These are phyloP conservation scores for Ptilonorhynchus violaceus DNA, from an alignment of 2,113 vertebrate species.

Conservation along the genomic window DNA sequence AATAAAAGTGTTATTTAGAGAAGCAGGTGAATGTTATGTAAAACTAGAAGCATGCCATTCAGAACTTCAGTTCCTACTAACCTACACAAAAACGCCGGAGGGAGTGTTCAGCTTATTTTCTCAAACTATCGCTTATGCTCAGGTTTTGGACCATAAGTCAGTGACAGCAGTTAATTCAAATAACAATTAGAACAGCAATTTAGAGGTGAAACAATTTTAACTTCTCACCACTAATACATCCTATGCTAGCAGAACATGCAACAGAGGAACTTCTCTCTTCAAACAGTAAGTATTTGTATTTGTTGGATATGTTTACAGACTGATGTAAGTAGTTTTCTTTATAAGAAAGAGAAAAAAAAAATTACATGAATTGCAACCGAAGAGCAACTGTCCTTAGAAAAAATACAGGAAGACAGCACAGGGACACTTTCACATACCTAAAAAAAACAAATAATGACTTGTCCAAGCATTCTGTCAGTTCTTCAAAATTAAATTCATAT, in stretches of 20 bases:
- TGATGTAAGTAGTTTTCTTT: background rate
- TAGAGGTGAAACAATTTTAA: background rate
- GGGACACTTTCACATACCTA: background rate
- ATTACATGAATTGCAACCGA: background rate
- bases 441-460: background rate
- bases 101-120: background rate
- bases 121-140: background rate
- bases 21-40: background rate
- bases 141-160: background rate
- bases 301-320: background rate
- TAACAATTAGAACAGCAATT: background rate
- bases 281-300: background rate
- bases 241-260: background rate
- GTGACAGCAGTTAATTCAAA: background rate
- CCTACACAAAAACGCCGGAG: background rate
- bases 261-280: background rate
- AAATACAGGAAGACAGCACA: background rate
- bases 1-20: background rate
- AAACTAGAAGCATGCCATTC: background rate
- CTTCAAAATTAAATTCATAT: conserved; percentile 19
- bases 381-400: background rate
- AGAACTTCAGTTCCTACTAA: background rate
- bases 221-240: background rate
- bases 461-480: background rate
- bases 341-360: background rate